Evolutionary conservation across 2,113 vertebrate genomes (phyloP), one percentile per base, ranked within the genome.

Genomic region (Thamnaconus septentrionalis): DNA sequence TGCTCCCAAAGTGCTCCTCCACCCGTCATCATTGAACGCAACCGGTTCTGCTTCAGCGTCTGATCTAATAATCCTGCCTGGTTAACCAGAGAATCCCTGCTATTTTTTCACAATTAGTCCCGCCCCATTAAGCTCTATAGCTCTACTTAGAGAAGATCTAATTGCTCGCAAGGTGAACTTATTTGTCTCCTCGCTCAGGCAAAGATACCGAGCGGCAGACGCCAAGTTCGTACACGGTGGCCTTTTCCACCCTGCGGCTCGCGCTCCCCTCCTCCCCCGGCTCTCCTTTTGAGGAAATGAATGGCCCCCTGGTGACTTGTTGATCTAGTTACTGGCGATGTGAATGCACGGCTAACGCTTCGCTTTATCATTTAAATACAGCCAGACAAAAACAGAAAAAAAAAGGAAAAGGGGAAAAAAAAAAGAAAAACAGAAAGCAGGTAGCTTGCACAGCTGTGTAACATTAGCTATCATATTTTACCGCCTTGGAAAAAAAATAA

Each of bases 231-330:
- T 40, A 51, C 41, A 5, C 6, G 12, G 54, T 42, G 50, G 18
- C 58, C 52, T 45, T 55, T 46, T 70, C 50, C 41, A 51, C 59
- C 52, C 3, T 9, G 4, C 45, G 52, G 41, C 46, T 42, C 53
- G 47, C 8, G 18, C 48, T 45, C 18, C 56, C 6, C 44, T 59
- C 1, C 43, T 56, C 3, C 50, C 59, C 67, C 65, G 7, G 59
- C 49, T 53, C 67, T 61, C 42, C 12, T 0, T 60, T 31, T 31
- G 18, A 0, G 50, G 68, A 64, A 55, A 66, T 52, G 49, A 82
- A 74, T 8, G 62, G 47, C 58, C 69, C 69, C 73, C 71, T 71
- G 49, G 73, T 85, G 80, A 78, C 66, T 75, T 78, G 67, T 82
- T 80, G 71, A 76, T 75, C 75, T 70, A 61, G 62, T 71, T 77